Evolutionary conservation across 2,113 vertebrate genomes (phyloP).

Genomic region (Collichthys lucidus): DNA sequence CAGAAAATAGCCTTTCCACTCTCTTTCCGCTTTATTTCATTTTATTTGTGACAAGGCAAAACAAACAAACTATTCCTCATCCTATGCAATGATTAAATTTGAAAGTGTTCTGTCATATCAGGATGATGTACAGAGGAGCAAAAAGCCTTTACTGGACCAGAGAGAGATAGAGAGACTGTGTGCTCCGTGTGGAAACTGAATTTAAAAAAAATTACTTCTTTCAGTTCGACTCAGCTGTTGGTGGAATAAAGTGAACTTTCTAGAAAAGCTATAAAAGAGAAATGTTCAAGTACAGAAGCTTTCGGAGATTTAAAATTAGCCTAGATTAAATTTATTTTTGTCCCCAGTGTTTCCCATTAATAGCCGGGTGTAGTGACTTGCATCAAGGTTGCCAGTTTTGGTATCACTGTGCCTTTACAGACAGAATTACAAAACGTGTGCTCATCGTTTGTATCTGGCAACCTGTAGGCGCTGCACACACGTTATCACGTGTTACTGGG

Average conservation of each 20-base stretch:
- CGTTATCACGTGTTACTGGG: no score
- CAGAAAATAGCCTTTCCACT: slow-evolving; percentile 53
- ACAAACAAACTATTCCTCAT: slow-evolving; percentile 65
- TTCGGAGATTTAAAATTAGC: not conserved
- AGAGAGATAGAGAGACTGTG: not conserved
- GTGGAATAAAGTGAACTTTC: not conserved
- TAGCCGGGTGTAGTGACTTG: no score
- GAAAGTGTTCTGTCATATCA: slow-evolving; percentile 47
- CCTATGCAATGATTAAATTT: slow-evolving; percentile 57
- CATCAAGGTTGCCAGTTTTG: not conserved
- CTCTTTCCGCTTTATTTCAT: slow-evolving; percentile 55
- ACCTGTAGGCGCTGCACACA: not conserved
- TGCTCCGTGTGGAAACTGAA: slow-evolving; percentile 4
- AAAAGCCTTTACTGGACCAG: slow-evolving; percentile 6
- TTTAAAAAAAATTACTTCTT: slow-evolving; percentile 19
- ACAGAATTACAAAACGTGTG: not conserved
- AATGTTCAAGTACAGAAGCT: not conserved
- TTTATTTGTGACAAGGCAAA: slow-evolving; percentile 57
- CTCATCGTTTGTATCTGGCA: not conserved
- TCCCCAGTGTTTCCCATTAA: no score
- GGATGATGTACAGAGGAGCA: slow-evolving; percentile 33
- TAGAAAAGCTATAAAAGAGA: not conserved
- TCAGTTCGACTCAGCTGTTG: not conserved
- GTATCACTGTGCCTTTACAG: not conserved
- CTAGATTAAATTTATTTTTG: not conserved